Percentiles rank a stretch among this genome's conserved stretches.
Conservation (phyloP, 2,113 vertebrate genomes). For the Oreochromis niloticus region DNA sequence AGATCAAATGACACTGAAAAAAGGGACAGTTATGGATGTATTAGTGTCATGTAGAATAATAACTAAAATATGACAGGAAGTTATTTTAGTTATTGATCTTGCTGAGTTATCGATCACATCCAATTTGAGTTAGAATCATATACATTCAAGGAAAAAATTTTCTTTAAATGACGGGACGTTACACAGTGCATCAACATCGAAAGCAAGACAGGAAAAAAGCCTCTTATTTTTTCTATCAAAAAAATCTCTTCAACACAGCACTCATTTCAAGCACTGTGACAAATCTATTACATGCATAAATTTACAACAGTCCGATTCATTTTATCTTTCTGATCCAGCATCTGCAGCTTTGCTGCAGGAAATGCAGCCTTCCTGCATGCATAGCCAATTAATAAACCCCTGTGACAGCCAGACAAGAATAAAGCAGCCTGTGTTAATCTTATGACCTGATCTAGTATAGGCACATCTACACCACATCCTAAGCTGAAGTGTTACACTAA, state of each 20-base stretch:
- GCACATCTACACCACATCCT: not conserved
- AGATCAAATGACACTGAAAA: not conserved
- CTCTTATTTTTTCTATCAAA: not conserved
- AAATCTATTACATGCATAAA: not conserved
- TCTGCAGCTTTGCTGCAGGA: not conserved
- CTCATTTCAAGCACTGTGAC: not conserved
- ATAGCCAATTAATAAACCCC: not conserved
- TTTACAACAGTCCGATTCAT: not conserved
- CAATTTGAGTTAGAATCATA: not conserved
- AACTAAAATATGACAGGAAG: not conserved
- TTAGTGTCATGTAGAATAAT: not conserved
- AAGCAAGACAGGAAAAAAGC: not conserved
- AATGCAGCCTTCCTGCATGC: not conserved
- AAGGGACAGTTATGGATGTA: not conserved
- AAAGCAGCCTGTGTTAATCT: not conserved
- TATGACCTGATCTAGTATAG: constrained; percentile 1
- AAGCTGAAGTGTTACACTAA: not conserved
- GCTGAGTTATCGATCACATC: not conserved
- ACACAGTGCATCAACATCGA: not conserved
- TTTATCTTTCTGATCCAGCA: not conserved
- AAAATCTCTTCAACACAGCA: not conserved
- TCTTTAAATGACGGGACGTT: not conserved
- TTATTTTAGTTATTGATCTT: not conserved
- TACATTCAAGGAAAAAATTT: not conserved
- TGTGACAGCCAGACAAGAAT: not conserved